These are phyloP conservation scores for Brienomyrus brachyistius DNA, from an alignment of 2,113 vertebrate species.

Conservation along the genomic window DNA sequence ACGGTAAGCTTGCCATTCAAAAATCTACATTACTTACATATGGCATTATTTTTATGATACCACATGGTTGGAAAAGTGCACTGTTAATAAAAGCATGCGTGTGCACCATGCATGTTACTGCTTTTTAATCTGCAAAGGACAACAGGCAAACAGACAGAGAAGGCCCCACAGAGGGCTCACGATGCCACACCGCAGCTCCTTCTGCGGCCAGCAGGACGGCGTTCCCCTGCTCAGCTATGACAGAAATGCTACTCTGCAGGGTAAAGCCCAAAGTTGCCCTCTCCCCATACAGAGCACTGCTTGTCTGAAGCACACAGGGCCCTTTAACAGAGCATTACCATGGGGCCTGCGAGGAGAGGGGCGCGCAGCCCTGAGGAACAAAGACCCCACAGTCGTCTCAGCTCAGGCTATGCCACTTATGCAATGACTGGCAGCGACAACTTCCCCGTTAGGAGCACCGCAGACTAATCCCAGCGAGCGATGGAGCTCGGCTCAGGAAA, in stretches of 20 bases:
- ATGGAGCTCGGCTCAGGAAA: constrained; percentile 47
- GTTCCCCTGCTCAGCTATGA: constrained; percentile 2
- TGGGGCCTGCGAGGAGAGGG: constrained; percentile 10
- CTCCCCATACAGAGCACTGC: constrained; percentile 12
- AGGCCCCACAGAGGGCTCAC: neutral
- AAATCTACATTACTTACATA: neutral
- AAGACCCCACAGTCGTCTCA: constrained; percentile 59
- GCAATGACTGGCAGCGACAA: constrained; percentile 65
- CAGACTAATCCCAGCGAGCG: constrained; percentile 60
- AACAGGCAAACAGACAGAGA: neutral
- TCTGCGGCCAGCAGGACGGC: neutral
- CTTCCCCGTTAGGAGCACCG: constrained; percentile 53
- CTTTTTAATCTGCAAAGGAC: neutral
- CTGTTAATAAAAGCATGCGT: neutral
- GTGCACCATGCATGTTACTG: neutral
- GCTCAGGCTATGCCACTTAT: constrained; percentile 66
- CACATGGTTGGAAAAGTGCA: neutral
- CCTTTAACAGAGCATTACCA: constrained; percentile 21
- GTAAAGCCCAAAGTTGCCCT: constrained; percentile 5
- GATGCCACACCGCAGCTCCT: neutral
- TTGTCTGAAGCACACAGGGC: constrained; percentile 20
- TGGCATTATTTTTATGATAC: neutral
- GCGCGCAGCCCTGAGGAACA: neutral
- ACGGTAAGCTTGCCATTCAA: neutral
- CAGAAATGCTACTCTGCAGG: constrained; percentile 9